phyloP scores from a whole-genome alignment of 2,888 invertebrate species.

The Timema podura region DNA sequence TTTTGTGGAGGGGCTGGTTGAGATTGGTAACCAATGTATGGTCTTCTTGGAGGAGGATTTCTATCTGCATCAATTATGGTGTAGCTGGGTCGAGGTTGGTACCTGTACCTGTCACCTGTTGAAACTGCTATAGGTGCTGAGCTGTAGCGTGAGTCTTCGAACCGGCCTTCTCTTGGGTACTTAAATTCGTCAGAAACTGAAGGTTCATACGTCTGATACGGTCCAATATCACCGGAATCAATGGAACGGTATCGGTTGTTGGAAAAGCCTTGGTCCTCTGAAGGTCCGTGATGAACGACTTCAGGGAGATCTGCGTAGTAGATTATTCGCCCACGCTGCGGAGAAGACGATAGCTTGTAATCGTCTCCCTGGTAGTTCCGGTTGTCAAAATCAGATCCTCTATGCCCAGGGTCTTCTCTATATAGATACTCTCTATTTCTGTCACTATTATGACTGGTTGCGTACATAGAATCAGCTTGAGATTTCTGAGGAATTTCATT shows the following conservation, averaged over 20 bases:
- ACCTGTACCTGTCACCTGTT: slow-evolving; percentile 20
- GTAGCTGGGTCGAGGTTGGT: slow-evolving; percentile 24
- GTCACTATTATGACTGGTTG: neutral
- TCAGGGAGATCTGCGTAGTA: slow-evolving; percentile 32
- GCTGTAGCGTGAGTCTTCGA: slow-evolving; percentile 20
- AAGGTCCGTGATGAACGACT: slow-evolving; percentile 16
- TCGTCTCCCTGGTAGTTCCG: slow-evolving; percentile 8
- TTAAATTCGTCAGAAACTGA: slow-evolving; percentile 18
- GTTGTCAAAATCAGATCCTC: neutral
- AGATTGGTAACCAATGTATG: neutral
- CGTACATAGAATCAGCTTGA: neutral
- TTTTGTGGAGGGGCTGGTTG: neutral
- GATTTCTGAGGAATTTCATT: slow-evolving; percentile 20
- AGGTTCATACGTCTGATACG: slow-evolving; percentile 21
- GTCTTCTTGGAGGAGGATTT: neutral
- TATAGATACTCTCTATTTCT: slow-evolving; percentile 9
- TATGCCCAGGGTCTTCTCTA: neutral
- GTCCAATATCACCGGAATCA: too few relatives aligned
- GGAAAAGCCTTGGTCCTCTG: slow-evolving; percentile 1
- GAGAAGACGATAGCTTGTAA: neutral
- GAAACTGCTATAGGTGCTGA: slow-evolving; percentile 19
- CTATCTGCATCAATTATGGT: slow-evolving; percentile 30
- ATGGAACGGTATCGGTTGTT: slow-evolving; percentile 6
- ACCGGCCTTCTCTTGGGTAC: slow-evolving; percentile 26
- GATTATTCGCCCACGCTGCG: slow-evolving; percentile 27